phyloP scores from a whole-genome alignment of 2,888 invertebrate genomes.

The Unio delphinus region DNA sequence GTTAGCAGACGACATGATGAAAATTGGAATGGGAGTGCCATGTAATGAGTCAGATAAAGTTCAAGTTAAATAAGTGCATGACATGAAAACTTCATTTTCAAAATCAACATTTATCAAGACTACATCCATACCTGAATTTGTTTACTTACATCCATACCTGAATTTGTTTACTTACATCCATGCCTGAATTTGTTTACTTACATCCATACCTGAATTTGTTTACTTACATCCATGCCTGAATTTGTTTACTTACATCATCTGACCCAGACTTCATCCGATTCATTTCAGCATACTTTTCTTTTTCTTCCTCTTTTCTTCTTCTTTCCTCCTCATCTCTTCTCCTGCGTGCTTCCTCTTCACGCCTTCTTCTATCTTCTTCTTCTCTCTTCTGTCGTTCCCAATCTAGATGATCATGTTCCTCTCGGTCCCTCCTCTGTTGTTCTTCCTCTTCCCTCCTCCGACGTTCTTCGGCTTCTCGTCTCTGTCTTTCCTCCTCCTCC shows the following conservation, averaged over 20 bases:
- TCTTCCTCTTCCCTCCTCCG: conserved; percentile 35
- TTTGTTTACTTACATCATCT: conserved; percentile 32
- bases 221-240: not conserved
- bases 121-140: no score
- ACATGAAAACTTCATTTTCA: no score
- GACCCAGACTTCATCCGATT: conserved; percentile 34
- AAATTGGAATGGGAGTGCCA: no score
- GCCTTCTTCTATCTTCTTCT: conserved; percentile 29
- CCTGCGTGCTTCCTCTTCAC: conserved; percentile 30
- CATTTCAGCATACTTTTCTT: conserved; percentile 26
- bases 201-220: no score
- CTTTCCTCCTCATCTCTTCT: conserved; percentile 24
- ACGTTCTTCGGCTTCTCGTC: conserved; percentile 29
- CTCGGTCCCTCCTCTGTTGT: conserved; percentile 19
- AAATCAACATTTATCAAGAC: no score
- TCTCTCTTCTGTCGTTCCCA: conserved; percentile 26
- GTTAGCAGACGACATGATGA: no score
- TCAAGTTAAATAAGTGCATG: no score
- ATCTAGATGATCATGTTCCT: conserved; percentile 23
- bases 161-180: conserved; percentile 21
- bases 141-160: not conserved
- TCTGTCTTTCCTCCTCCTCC: conserved; percentile 16
- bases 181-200: not conserved
- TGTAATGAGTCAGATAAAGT: no score
- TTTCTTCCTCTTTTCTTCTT: conserved; percentile 25